These are phyloP conservation scores for Microcebus ravelobensis DNA, from an alignment of 2,113 vertebrate species.

Conservation along the genomic window DNA sequence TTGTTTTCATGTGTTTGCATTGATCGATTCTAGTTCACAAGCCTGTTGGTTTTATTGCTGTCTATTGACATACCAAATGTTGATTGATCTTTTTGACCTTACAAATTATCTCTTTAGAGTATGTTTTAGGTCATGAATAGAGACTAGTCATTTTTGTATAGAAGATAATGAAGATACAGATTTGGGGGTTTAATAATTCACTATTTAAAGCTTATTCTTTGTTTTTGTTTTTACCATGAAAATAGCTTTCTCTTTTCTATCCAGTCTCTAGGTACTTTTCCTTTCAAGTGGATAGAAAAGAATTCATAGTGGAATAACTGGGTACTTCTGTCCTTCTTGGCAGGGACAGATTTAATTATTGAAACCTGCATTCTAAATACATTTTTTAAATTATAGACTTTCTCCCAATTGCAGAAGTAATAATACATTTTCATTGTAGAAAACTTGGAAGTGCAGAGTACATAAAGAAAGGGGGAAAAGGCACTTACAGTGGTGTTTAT, in stretches of 20 bases:
- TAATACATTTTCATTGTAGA: background rate
- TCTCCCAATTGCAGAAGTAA: background rate
- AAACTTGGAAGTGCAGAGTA: background rate
- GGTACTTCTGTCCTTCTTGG: background rate
- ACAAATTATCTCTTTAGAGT: constrained; percentile 2
- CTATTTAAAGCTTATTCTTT: background rate
- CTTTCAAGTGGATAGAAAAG: background rate
- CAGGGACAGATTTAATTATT: background rate
- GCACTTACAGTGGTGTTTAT: background rate
- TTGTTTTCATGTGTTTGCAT: constrained; percentile 32
- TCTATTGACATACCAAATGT: background rate
- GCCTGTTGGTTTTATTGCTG: background rate
- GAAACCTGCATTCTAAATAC: background rate
- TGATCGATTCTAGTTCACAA: constrained; percentile 31
- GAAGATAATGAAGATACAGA: background rate
- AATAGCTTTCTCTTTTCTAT: background rate
- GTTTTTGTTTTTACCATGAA: background rate
- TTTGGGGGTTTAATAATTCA: background rate
- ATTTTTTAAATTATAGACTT: background rate
- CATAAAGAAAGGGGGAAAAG: background rate
- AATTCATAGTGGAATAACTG: background rate
- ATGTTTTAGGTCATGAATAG: background rate
- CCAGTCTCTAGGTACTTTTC: background rate
- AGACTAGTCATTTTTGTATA: background rate
- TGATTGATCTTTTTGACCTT: background rate